These are phyloP conservation scores for Heterodera filipjevi DNA, from an alignment of 2,888 invertebrate genomes.

Conservation along the genomic window DNA sequence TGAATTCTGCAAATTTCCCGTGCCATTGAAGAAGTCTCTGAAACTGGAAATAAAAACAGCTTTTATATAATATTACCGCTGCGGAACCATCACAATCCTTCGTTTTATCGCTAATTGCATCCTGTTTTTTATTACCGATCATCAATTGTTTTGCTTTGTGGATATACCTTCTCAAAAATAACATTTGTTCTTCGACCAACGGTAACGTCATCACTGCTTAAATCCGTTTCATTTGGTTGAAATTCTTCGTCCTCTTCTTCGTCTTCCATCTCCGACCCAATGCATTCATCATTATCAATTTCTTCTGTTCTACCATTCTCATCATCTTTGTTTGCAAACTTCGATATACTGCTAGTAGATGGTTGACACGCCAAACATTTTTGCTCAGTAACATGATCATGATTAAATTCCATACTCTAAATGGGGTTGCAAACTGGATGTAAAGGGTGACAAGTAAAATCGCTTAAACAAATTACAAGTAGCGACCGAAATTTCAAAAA, in stretches of 20 bases:
- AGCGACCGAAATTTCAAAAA: too few relatives aligned
- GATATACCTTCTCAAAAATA: too few relatives aligned
- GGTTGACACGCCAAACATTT: neutral
- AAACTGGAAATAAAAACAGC: too few relatives aligned
- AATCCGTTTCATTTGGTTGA: neutral
- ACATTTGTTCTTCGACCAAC: neutral
- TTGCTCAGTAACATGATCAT: neutral
- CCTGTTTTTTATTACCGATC: too few relatives aligned
- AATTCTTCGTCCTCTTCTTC: slow-evolving; percentile 11
- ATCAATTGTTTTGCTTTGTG: neutral
- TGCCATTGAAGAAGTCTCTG: neutral
- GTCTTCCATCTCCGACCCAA: neutral
- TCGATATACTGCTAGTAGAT: neutral
- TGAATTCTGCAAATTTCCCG: neutral
- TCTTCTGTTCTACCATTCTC: neutral
- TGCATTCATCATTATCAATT: neutral
- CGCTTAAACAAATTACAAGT: too few relatives aligned
- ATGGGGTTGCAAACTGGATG: too few relatives aligned
- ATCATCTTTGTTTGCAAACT: neutral
- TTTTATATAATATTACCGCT: too few relatives aligned
- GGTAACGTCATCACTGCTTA: neutral
- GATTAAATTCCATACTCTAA: neutral
- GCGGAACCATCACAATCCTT: too few relatives aligned
- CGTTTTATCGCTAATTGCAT: too few relatives aligned
- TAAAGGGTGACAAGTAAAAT: too few relatives aligned